These are phyloP conservation scores for Carpatolechia fugitivella DNA, from an alignment of 2,888 invertebrate species.

Conservation along the genomic window DNA sequence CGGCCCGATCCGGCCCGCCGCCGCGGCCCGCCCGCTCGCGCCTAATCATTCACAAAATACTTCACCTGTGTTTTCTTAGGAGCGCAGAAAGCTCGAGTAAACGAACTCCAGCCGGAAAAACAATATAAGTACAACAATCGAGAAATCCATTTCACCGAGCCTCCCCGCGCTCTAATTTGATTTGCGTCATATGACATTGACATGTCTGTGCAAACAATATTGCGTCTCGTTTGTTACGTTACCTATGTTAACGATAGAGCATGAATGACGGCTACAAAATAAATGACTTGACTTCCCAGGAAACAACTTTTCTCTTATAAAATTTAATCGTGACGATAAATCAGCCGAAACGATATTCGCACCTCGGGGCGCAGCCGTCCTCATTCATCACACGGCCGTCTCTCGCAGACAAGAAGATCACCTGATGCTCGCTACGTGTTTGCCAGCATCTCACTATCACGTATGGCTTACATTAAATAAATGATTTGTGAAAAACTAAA, in stretches of 20 bases:
- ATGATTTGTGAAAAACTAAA: not conserved
- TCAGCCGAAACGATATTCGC: conserved; percentile 12
- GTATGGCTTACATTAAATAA: not conserved
- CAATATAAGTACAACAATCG: conserved; percentile 5
- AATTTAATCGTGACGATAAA: conserved; percentile 16
- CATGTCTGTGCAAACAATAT: not conserved
- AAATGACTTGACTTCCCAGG: not conserved
- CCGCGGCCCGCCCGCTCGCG: conserved; percentile 25
- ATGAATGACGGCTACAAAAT: not conserved
- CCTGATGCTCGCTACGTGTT: conserved; percentile 15
- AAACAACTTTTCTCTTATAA: not conserved
- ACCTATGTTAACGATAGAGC: not conserved
- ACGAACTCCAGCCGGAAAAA: conserved; percentile 33
- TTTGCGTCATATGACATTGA: conserved; percentile 2
- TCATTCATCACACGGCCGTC: conserved; percentile 22
- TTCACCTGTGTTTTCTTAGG: conserved; percentile 65
- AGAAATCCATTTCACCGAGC: conserved; percentile 1
- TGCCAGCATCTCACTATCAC: not conserved
- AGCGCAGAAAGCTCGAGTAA: conserved; percentile 38
- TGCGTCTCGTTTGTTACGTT: not conserved
- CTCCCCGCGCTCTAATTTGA: conserved; percentile 2
- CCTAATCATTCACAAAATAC: conserved; percentile 66
- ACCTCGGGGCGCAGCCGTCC: conserved; percentile 6
- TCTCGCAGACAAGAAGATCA: conserved; percentile 21
- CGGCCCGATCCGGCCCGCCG: conserved; percentile 44